phyloP scores from a whole-genome alignment of 2,113 vertebrate genomes.

The Pipra filicauda region DNA sequence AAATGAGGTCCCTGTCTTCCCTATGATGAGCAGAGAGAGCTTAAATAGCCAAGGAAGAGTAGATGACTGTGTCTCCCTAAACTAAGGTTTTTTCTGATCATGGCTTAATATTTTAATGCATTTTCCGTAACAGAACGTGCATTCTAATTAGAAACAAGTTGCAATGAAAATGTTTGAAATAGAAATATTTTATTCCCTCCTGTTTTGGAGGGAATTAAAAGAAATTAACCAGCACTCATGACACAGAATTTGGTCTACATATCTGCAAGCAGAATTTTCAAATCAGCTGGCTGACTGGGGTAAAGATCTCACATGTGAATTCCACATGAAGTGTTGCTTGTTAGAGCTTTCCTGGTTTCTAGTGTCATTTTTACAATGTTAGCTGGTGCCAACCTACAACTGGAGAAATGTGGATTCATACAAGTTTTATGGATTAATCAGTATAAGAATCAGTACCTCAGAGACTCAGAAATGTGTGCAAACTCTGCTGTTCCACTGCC shows the following conservation, averaged over 20 bases:
- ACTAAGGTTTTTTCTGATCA: neutral
- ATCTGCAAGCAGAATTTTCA: neutral
- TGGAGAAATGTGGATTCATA: constrained; percentile 21
- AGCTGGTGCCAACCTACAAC: neutral
- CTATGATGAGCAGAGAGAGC: neutral
- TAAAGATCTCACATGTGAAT: neutral
- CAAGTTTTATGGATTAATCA: constrained; percentile 42
- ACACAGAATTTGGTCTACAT: neutral
- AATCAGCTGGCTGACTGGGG: neutral
- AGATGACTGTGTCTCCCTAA: neutral
- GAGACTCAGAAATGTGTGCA: neutral
- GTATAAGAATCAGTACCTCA: neutral
- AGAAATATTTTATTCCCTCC: neutral
- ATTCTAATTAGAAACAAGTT: neutral
- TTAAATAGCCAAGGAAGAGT: neutral
- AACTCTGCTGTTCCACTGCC: neutral
- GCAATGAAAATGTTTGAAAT: neutral
- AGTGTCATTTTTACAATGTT: neutral
- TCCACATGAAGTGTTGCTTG: neutral
- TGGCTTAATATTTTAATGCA: neutral
- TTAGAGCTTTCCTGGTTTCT: neutral
- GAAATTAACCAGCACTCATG: neutral
- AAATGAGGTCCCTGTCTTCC: neutral
- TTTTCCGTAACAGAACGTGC: neutral
- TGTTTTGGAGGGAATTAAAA: neutral